Percentiles rank a stretch among this genome's conserved stretches.
These are phyloP conservation scores for Canis aureus DNA, from an alignment of 2,113 vertebrate genomes.

Conservation along the genomic window DNA sequence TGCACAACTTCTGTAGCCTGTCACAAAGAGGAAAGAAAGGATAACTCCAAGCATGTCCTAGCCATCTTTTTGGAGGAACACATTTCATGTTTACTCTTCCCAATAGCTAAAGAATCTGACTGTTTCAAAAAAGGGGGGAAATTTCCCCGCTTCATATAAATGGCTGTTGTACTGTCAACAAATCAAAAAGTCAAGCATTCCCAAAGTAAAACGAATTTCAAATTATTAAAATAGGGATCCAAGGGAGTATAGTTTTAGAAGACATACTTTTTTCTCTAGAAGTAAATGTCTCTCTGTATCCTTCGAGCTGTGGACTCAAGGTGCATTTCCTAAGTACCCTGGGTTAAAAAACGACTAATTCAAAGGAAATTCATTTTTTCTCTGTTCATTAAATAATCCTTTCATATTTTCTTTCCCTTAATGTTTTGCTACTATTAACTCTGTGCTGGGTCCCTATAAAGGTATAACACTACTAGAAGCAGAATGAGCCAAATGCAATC, in stretches of 20 bases:
- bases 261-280: background rate
- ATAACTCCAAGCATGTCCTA: background rate
- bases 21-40: slow-evolving; percentile 53
- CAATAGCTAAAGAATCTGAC: slow-evolving; percentile 6
- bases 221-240: slow-evolving; percentile 17
- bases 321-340: background rate
- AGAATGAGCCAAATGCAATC: background rate
- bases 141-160: background rate
- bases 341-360: slow-evolving; percentile 22
- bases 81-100: background rate
- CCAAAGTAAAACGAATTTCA: slow-evolving; percentile 34
- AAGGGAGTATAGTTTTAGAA: background rate
- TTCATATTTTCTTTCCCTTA: background rate
- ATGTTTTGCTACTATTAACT: background rate
- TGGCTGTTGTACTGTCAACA: background rate
- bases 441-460: background rate
- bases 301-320: background rate
- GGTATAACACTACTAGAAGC: background rate
- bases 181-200: background rate
- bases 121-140: background rate
- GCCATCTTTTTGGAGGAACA: background rate
- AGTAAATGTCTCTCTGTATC: background rate
- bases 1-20: slow-evolving; percentile 94
- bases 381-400: background rate
- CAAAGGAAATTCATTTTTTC: slow-evolving; percentile 22